phyloP scores from a whole-genome alignment of 1,140 invertebrate genomes.

The Fopius arisanus region DNA sequence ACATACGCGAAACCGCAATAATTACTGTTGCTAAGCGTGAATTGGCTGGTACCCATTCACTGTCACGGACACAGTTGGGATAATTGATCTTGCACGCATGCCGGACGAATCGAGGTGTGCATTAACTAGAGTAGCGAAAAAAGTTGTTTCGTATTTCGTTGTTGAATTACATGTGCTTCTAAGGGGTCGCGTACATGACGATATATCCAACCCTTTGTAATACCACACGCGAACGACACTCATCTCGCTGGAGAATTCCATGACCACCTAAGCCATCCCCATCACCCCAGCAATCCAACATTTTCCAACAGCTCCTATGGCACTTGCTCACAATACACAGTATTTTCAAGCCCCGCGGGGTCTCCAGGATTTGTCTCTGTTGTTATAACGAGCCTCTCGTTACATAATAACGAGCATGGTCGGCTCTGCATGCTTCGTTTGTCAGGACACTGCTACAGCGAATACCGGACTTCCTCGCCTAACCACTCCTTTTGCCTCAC shows the following conservation, averaged over 20 bases:
- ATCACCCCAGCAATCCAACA: background rate
- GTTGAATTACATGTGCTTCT: background rate
- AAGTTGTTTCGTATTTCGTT: background rate
- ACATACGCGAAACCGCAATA: slow-evolving; percentile 61
- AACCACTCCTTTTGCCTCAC: slow-evolving; percentile 13
- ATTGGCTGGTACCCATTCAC: slow-evolving; percentile 54
- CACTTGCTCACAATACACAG: background rate
- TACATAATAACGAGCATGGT: slow-evolving; percentile 59
- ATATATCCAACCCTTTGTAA: background rate
- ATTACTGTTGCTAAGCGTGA: slow-evolving; percentile 58
- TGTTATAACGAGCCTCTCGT: slow-evolving; percentile 61
- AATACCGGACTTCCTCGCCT: slow-evolving; percentile 48
- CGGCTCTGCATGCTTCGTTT: slow-evolving; percentile 52
- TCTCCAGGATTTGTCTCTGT: slow-evolving; percentile 55
- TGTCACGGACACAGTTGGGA: slow-evolving; percentile 55
- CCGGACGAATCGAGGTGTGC: background rate
- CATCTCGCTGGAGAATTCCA: background rate
- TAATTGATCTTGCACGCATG: slow-evolving; percentile 52
- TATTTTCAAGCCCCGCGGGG: slow-evolving; percentile 29
- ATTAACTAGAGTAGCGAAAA: background rate
- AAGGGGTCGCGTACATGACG: background rate
- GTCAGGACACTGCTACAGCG: slow-evolving; percentile 48
- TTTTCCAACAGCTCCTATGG: slow-evolving; percentile 6
- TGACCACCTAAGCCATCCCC: background rate
- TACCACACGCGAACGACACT: slow-evolving; percentile 3